Percentiles rank a stretch among this genome's conserved stretches.
These are phyloP conservation scores for Anoplolepis gracilipes DNA, from an alignment of 1,140 invertebrate species.

Conservation along the genomic window DNA sequence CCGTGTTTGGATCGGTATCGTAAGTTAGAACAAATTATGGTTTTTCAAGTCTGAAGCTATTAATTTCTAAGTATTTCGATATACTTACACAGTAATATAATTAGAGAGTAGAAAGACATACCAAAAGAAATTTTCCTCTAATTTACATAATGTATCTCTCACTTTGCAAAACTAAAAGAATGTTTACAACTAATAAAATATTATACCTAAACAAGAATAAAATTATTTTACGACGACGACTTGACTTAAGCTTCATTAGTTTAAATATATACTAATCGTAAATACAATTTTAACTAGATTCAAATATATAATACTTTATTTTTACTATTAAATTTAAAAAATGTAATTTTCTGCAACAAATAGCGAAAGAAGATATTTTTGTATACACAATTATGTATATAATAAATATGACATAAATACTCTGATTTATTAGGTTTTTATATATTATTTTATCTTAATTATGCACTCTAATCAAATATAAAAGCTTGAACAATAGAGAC, in stretches of 20 bases:
- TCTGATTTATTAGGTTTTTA: not conserved
- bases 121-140: no score
- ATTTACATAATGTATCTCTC: not conserved
- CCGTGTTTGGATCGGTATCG: not conserved
- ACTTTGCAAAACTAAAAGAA: not conserved
- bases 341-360: not conserved
- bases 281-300: not conserved
- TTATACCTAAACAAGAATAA: not conserved
- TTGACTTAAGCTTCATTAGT: conserved; percentile 12
- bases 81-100: not conserved
- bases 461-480: not conserved
- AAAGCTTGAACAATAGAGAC: not conserved
- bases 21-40: not conserved
- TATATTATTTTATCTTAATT: no score
- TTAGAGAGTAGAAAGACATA: not conserved
- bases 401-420: not conserved
- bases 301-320: not conserved
- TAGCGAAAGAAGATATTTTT: conserved; percentile 17
- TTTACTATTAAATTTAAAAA: not conserved
- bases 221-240: not conserved
- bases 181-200: not conserved
- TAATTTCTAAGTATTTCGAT: not conserved
- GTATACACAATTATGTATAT: not conserved
- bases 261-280: not conserved
- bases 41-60: not conserved